Percentiles rank a stretch among this genome's conserved stretches.
Evolutionary conservation across 1,140 invertebrate species (phyloP).

Genomic region (Nebria ingens): DNA sequence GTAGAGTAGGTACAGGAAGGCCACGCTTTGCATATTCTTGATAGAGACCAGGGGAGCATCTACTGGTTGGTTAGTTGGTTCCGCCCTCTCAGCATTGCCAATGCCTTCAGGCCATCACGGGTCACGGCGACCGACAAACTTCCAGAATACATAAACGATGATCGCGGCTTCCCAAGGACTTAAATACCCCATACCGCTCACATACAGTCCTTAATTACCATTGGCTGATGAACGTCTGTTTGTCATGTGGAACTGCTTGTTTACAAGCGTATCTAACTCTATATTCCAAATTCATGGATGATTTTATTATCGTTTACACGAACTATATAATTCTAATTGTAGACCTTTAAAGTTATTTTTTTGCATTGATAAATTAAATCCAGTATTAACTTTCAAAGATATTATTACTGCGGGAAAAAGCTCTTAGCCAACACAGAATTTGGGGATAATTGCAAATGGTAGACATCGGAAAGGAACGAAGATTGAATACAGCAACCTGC

Average conservation of each 20-base stretch:
- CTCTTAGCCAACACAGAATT: too few species aligned
- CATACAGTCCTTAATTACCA: not conserved
- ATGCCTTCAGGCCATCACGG: not conserved
- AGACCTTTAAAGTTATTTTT: too few species aligned
- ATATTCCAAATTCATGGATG: not conserved
- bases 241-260: not conserved
- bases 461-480: too few species aligned
- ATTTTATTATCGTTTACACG: slow-evolving; percentile 1
- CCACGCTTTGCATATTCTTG: slow-evolving; percentile 16
- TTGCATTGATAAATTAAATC: too few species aligned
- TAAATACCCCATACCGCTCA: not conserved
- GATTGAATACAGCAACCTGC: too few species aligned
- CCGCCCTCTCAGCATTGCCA: not conserved
- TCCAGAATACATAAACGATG: slow-evolving; percentile 7
- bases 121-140: slow-evolving; percentile 4
- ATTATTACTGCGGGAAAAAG: too few species aligned
- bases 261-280: not conserved
- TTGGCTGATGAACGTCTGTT: slow-evolving; percentile 5
- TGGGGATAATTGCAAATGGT: too few species aligned
- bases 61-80: not conserved
- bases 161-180: slow-evolving; percentile 3
- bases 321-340: too few species aligned
- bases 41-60: slow-evolving; percentile 7
- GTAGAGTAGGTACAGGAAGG: too few species aligned
- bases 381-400: too few species aligned